Base-by-base conservation (phyloP, 2,888 invertebrate species). In the Oxytorus armatus region DNA sequence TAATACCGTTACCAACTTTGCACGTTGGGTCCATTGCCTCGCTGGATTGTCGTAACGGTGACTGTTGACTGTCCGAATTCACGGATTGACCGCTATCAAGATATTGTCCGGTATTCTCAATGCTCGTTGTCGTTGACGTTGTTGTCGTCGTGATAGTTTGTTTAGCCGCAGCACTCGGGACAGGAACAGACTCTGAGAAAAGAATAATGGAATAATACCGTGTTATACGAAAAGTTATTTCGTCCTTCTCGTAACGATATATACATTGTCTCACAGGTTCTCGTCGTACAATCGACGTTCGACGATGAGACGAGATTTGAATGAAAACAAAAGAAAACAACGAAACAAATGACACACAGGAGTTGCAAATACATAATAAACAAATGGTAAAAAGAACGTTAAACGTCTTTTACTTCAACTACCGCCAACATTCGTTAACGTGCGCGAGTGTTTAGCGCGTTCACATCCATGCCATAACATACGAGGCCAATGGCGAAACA, bases 1-100 rank as follows among this genome's bases (percentile, higher is more conserved):
- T 72, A 0, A 92, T 81, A 0, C 92, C 92, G 42, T 92, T 92
- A 1, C 89, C 91, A 0, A 92, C 87, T 78, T 92, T 91, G 72
- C 87, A 85, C 0, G 83, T 75, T 0, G 86, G 81, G 3, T 89
- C 89, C 33, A 90, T 85, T 11, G 77, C 81, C 8, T 90, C 90
- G 23, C 80, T 69, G 0, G 88, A 74, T 33, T 86, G 89, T 18
- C 88, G 87, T 0, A 86, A 65, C 0, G 88, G 72, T 1, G 89
- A 86, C 10, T 89, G 88, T 44, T 86, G 88, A 51, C 86, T 88
- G 29, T 90, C 88, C 1, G 89, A 87, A 63, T 86, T 87, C 25
- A 85, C 85, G 3, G 88, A 83, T 1, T 87, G 88, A 1, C 85
- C 86, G 2, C 84, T 85, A 5, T 89, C 86, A 16, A 90, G 72